Evolutionary conservation across 2,797 vertebrate species (phyloP), one percentile per base, ranked within the genome.

Genomic region (Apodemus agrarius): DNA sequence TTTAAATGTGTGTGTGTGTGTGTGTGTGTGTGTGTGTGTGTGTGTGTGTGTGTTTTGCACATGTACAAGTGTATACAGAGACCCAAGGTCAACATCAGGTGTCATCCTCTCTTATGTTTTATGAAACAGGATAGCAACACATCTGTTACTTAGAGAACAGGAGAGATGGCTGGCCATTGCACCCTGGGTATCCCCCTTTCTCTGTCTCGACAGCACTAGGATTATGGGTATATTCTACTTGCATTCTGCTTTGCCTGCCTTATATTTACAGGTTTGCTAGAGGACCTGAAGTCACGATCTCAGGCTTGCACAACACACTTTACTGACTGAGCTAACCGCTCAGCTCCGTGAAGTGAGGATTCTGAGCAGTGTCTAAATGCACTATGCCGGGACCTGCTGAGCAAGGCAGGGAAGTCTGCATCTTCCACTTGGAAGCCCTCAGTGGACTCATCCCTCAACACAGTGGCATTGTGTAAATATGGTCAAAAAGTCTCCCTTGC

Each of bases 361-460:
- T 43, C 46, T 26, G 24, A 40, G 49, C 21, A 14, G 0, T 0
- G 2, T 10, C 67, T 6, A 17, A 29, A 19, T 12, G 8, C 16
- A 52, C 24, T 29, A 31, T 75, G 31, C 0, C 0, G 8, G 3
- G 5, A 1, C 34, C 22, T 26, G 0, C 54, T 57, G 8, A 24
- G 9, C 0, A 14, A 46, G 1, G 0, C 7, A 26, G 2, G 34
- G 72, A 81, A 19, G 12, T 21, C 31, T 74, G 46, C 13, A 19
- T 61, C 40, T 49, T 54, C 26, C 19, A 69, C 2, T 22, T 0
- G 16, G 19, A 3, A 16, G 14, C 11, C 12, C 6, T 21, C 1
- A 0, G 0, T 29, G 10, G 5, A 1, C 29, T 14, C 22, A 19
- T 16, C 13, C 8, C 13, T 59, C 31, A 0, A 1, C 3, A 37